Percentiles rank a stretch among this genome's conserved stretches.
phyloP scores from a whole-genome alignment of 2,113 vertebrate genomes.

The Cervus canadensis region DNA sequence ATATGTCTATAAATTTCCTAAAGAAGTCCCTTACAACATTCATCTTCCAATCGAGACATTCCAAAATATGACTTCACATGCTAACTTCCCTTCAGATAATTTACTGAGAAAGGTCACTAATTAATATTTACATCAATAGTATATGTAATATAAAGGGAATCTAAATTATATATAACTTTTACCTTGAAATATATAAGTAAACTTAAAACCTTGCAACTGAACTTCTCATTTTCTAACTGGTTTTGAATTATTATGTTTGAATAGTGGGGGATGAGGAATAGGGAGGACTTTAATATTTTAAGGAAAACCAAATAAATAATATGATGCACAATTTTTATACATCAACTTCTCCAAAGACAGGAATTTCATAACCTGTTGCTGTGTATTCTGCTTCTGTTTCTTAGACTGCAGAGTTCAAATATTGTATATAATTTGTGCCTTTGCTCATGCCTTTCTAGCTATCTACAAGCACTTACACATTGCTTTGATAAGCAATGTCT shows the following conservation, averaged over 20 bases:
- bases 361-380: not conserved
- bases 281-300: not conserved
- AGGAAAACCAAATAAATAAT: not conserved
- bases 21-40: not conserved
- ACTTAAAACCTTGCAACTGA: not conserved
- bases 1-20: not conserved
- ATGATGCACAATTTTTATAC: not conserved
- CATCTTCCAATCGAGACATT: not conserved
- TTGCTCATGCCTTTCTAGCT: not conserved
- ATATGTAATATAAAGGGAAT: not conserved
- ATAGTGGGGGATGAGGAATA: not conserved
- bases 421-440: not conserved
- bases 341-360: not conserved
- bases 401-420: constrained; percentile 11
- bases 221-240: not conserved
- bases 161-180: not conserved
- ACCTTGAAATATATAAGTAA: not conserved
- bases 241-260: not conserved
- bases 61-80: not conserved
- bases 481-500: constrained; percentile 42
- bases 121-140: not conserved
- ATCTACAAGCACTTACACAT: not conserved
- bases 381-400: not conserved
- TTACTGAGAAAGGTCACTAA: not conserved
- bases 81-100: not conserved